Evolutionary conservation across 1,140 invertebrate species (phyloP).

Genomic region (Liolophura sinensis): DNA sequence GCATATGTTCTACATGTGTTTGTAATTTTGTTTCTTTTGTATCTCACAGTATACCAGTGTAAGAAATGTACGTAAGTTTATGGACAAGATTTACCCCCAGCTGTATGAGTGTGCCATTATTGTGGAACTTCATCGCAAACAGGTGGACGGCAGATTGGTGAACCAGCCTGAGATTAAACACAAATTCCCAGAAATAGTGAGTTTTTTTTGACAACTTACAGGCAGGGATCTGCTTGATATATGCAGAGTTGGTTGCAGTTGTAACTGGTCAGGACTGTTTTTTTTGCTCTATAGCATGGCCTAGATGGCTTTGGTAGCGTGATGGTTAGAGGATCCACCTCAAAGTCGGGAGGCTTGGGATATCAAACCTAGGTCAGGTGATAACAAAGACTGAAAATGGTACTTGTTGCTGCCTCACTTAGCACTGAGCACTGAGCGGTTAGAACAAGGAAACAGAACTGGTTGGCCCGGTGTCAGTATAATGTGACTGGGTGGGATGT

Average conservation of each 20-base stretch:
- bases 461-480: too few species aligned
- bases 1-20: not conserved
- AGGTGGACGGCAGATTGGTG: slow-evolving; percentile 12
- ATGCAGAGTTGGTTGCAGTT: not conserved
- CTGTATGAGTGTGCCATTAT: slow-evolving; percentile 56
- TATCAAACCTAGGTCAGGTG: too few species aligned
- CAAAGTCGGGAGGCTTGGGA: too few species aligned
- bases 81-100: slow-evolving; percentile 43
- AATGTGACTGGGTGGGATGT: too few species aligned
- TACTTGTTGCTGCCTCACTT: too few species aligned
- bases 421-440: too few species aligned
- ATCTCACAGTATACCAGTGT: slow-evolving; percentile 28
- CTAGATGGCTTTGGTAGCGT: too few species aligned
- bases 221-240: not conserved
- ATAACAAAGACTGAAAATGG: too few species aligned
- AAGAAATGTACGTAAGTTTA: slow-evolving; percentile 20
- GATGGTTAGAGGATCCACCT: too few species aligned
- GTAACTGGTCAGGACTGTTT: too few species aligned
- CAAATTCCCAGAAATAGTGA: slow-evolving; percentile 54
- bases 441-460: too few species aligned
- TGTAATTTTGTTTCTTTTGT: not conserved
- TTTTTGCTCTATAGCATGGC: too few species aligned
- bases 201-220: slow-evolving; percentile 12
- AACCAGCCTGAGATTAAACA: slow-evolving; percentile 50
- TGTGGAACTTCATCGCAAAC: slow-evolving; percentile 37